Evolutionary conservation across 2,888 invertebrate genomes (phyloP), one percentile per base, ranked within the genome.

Genomic region (Dromius quadrimaculatus): DNA sequence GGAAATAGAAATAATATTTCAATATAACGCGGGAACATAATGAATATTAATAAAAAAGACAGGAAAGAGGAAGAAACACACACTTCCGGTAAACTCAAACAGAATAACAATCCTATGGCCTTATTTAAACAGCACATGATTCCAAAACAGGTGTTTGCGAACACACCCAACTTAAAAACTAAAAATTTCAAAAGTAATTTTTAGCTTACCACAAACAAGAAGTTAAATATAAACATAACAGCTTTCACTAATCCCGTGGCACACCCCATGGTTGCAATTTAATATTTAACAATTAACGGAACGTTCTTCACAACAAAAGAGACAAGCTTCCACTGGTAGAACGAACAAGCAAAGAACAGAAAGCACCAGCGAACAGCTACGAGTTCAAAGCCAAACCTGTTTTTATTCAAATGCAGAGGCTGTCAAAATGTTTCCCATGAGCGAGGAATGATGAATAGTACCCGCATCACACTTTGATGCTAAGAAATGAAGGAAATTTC

Each of bases 151-250:
- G 22, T 54, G 50, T 28, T 47, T 28, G 6, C 11, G 28, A 22
- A 23, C 41, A 62, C 62, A 23, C 62, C 62, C 62, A 62, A 62
- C 5, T 2, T n/a, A 22, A 38, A n/a, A 6, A 13, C n/a, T 8
- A 13, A 13, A 32, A 61, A 38, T 8, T 6, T 15, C 15, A 45
- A 36, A 65, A 43, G 28, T 9, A 54, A 45, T 45, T 36, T 13
- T 17, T 9, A 36, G 91, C 92, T 91, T 83, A 92, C 92, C 86
- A 90, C 90, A 79, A 91, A 91, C 72, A 92, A 76, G 76, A 92
- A 80, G 74, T 83, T 83, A 72, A 81, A 79, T 34, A 82, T 65
- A 72, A 83, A 83, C 59, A 83, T 79, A 43, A 82, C 72, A 72
- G 81, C 82, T 76, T 82, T 83, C 54, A 81, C 81, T 28, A 81